phyloP scores from a whole-genome alignment of 1,140 invertebrate species.

The Spodoptera litura region DNA sequence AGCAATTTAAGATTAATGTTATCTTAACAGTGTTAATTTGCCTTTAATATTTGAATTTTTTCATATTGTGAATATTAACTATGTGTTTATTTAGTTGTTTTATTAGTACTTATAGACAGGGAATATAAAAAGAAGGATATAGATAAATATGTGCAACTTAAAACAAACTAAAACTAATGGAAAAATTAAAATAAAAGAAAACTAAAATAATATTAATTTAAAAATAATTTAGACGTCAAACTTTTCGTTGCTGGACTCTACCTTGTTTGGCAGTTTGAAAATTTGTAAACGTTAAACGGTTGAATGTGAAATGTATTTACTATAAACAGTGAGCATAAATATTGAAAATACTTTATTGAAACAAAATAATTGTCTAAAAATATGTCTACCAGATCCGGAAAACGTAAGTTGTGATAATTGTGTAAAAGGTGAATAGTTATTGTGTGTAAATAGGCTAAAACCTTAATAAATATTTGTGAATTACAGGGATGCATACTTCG shows the following conservation, averaged over 20 bases:
- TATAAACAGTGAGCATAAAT: conserved; percentile 48
- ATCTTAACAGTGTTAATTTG: no score
- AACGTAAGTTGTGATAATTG: conserved; percentile 66
- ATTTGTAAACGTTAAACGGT: conserved; percentile 51
- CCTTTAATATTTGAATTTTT: no score
- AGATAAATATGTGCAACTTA: no score
- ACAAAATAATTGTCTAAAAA: conserved; percentile 45
- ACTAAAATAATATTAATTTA: background rate
- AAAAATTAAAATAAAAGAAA: no score
- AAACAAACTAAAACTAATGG: no score
- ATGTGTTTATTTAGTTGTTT: no score
- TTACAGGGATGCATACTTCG: conserved; percentile 69
- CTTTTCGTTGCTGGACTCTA: background rate
- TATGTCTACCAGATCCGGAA: conserved; percentile 79
- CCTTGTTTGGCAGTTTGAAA: conserved; percentile 44
- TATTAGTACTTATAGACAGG: no score
- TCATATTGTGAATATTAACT: background rate
- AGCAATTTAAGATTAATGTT: background rate
- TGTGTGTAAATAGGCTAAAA: background rate
- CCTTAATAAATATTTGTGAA: background rate
- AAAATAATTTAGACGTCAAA: background rate
- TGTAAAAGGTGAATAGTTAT: background rate
- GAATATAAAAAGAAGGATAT: no score
- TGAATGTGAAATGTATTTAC: conserved; percentile 33
- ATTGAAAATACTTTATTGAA: background rate